Base-by-base conservation (phyloP, 2,797 vertebrate genomes). In the Chromis chromis region DNA sequence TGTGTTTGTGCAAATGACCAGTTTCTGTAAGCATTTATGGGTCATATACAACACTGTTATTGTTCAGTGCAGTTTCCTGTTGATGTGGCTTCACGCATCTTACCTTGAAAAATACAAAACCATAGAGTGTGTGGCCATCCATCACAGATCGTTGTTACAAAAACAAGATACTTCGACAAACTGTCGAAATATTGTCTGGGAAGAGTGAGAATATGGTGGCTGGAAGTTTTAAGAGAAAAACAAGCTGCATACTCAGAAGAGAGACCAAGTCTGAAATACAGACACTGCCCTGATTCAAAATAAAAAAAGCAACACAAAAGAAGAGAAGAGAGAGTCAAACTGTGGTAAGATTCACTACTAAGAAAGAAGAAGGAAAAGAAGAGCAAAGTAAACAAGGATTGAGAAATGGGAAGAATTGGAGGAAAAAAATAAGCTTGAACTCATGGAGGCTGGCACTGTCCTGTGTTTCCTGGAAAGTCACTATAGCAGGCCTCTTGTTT, bases 401-500 rank as follows among this genome's bases (percentile, higher is more conserved):
- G 22, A 72, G 56, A 76, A 70, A 57, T 7, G 2, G n/a, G 27
- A 62, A 0, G 19, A 74, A 54, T 28, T n/a, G n/a, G 0, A 52
- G 24, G 13, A 52, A 19, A 2, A 74, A 55, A 42, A 22, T 10
- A 24, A 46, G 14, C 24, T 70, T 82, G 66, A 89, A 88, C 89
- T 86, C 39, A 12, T 71, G 74, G 77, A 86, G 44, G 65, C 64
- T 88, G 86, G 84, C 82, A 86, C 66, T 70, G 69, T 92, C 80
- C 78, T 69, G 54, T 52, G 85, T 89, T 86, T 91, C 87, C 85
- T 76, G 36, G 56, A 82, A 91, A 92, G 86, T 78, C 85, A 90
- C 88, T 71, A n/a, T n/a, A 74, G 74, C 65, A 89, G 84, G 84
- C 88, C 89, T 93, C 85, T 91, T 86, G 83, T 91, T 90, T 84